Conservation (phyloP, 2,113 vertebrate species). For the Neodontobutis hainanensis region DNA sequence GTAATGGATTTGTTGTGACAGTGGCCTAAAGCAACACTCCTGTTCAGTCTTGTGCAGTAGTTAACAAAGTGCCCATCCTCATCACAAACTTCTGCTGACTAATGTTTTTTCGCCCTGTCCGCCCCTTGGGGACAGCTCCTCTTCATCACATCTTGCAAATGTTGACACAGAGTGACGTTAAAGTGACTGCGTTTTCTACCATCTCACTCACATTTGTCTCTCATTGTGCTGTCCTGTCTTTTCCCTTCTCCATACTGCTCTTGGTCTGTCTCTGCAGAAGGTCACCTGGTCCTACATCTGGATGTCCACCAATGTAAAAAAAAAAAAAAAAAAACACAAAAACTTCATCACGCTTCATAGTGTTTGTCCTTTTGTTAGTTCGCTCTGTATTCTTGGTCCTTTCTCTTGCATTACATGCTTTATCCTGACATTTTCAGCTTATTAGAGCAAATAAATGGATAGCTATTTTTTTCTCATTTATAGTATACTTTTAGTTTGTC, state of each 20-base stretch:
- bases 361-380: background rate
- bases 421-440: background rate
- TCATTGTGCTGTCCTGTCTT: background rate
- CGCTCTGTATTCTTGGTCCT: background rate
- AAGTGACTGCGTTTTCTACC: background rate
- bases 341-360: slow-evolving; percentile 21
- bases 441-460: too few relatives aligned
- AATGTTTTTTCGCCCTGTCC: background rate
- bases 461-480: too few relatives aligned
- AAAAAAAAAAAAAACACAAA: slow-evolving; percentile 66
- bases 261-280: slow-evolving; percentile 44
- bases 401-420: background rate
- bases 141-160: slow-evolving; percentile 1
- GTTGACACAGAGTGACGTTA: background rate
- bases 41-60: background rate
- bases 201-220: background rate
- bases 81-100: slow-evolving; percentile 5
- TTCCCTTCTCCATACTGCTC: slow-evolving; percentile 5
- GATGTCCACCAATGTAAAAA: slow-evolving; percentile 65
- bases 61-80: slow-evolving; percentile 10
- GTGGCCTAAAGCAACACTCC: background rate
- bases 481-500: too few relatives aligned
- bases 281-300: slow-evolving; percentile 70
- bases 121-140: background rate
- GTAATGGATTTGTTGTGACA: slow-evolving; percentile 25